A percentile compares a stretch with the other conserved stretches of the same genome.
Evolutionary conservation across 1,140 invertebrate species (phyloP).

Genomic region (Drosophila orosa): DNA sequence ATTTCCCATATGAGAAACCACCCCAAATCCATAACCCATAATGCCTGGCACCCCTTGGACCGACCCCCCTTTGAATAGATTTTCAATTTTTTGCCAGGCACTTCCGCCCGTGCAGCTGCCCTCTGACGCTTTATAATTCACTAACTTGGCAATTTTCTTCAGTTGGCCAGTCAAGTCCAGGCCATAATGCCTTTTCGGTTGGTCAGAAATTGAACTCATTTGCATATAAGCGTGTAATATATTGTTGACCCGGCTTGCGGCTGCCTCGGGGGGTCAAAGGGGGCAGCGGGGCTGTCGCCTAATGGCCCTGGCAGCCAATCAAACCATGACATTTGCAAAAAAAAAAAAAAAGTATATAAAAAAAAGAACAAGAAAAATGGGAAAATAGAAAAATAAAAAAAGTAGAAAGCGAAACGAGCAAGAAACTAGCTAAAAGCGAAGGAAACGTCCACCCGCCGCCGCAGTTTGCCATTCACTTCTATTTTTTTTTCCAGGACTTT

Average conservation of each 20-base stretch:
- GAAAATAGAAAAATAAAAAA: constrained; percentile 18
- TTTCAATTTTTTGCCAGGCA: constrained; percentile 30
- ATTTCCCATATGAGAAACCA: constrained; percentile 1
- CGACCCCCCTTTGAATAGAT: constrained; percentile 38
- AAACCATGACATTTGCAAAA: constrained; percentile 66
- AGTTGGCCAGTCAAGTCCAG: constrained; percentile 32
- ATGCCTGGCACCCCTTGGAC: constrained; percentile 1
- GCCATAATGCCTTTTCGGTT: constrained; percentile 53
- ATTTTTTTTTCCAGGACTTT: constrained; percentile 12
- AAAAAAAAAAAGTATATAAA: constrained; percentile 13
- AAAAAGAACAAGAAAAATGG: constrained; percentile 15
- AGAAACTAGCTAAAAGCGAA: constrained; percentile 17
- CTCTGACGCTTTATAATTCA: constrained; percentile 48
- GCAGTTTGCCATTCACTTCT: constrained; percentile 28
- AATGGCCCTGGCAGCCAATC: constrained; percentile 69
- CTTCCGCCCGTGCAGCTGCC: constrained; percentile 16
- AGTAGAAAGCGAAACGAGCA: constrained; percentile 12
- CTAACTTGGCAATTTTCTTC: constrained; percentile 58
- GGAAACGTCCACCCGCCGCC: constrained; percentile 14
- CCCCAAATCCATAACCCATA: constrained; percentile 25
- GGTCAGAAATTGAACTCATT: constrained; percentile 66
- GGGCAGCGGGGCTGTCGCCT: constrained; percentile 33
- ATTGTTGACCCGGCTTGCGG: constrained; percentile 45
- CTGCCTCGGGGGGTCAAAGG: background rate
- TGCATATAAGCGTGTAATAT: constrained; percentile 69